These are phyloP conservation scores for Apantesis nais DNA, from an alignment of 2,888 invertebrate species.

Conservation along the genomic window DNA sequence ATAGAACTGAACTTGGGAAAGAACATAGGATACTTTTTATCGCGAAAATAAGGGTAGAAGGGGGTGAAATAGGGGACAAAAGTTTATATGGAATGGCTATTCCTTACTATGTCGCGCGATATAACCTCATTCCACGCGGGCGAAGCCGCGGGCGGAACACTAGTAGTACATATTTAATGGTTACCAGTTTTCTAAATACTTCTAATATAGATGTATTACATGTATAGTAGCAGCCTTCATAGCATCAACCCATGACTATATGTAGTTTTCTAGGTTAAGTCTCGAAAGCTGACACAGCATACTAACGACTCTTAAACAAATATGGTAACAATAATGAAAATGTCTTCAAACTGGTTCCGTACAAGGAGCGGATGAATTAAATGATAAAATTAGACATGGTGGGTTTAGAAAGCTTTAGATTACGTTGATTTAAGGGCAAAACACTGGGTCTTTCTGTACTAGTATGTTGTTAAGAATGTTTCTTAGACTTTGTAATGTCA, in stretches of 20 bases:
- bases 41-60: no score
- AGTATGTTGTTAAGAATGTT: neutral
- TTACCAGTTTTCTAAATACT: slow-evolving; percentile 15
- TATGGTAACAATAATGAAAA: slow-evolving; percentile 67
- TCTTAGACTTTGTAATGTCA: neutral
- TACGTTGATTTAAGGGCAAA: slow-evolving; percentile 26
- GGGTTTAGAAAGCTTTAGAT: slow-evolving; percentile 45
- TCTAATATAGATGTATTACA: slow-evolving; percentile 25
- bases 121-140: no score
- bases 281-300: slow-evolving; percentile 66
- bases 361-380: slow-evolving; percentile 51
- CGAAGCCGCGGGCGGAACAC: no score
- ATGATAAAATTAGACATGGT: slow-evolving; percentile 51
- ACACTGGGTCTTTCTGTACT: slow-evolving; percentile 8
- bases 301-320: slow-evolving; percentile 58
- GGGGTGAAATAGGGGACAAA: no score
- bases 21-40: no score
- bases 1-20: no score
- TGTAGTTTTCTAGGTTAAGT: slow-evolving; percentile 64
- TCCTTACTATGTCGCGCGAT: no score
- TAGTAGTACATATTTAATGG: no score
- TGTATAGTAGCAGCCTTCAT: neutral
- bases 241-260: neutral
- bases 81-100: no score
- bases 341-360: slow-evolving; percentile 41